Percentiles rank a stretch among this genome's conserved stretches.
phyloP scores from a whole-genome alignment of 2,888 invertebrate species.

The Pegoplata infirma region DNA sequence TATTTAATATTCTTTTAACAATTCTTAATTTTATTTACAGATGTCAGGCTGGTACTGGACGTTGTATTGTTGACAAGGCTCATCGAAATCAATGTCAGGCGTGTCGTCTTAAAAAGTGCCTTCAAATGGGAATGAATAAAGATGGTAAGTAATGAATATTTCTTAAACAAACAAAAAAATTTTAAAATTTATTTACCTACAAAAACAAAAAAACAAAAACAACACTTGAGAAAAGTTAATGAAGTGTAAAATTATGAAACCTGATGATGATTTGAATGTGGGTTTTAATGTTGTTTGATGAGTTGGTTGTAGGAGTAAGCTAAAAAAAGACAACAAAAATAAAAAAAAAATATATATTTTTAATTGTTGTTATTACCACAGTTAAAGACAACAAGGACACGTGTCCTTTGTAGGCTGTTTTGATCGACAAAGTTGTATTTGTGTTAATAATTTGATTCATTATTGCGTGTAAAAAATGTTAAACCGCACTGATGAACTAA shows the following conservation, averaged over 20 bases:
- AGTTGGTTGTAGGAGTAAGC: neutral
- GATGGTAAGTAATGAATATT: constrained; percentile 90
- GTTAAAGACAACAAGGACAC: constrained; percentile 59
- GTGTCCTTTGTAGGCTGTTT: constrained; percentile 47
- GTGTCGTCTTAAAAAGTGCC: constrained; percentile 97
- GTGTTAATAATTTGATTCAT: constrained; percentile 53
- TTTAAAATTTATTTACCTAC: neutral
- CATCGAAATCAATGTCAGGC: constrained; percentile 99
- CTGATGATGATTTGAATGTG: constrained; percentile 50
- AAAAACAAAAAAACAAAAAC: neutral
- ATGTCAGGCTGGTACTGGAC: constrained; percentile 99
- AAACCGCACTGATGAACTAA: constrained; percentile 23
- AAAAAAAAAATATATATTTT: constrained; percentile 11
- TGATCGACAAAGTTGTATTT: constrained; percentile 37
- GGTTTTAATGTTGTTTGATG: neutral
- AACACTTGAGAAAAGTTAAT: constrained; percentile 66
- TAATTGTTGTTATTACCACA: constrained; percentile 56
- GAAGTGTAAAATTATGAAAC: constrained; percentile 67
- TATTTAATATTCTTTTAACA: constrained; percentile 1
- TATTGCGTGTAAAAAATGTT: constrained; percentile 55
- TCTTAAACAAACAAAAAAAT: neutral
- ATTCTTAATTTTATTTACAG: constrained; percentile 80
- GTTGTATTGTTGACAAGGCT: constrained; percentile 98
- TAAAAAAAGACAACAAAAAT: too few species aligned
- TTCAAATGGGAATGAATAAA: constrained; percentile 99